Conservation (phyloP, 2,888 invertebrate genomes). For the Sabatieria punctata region DNA sequence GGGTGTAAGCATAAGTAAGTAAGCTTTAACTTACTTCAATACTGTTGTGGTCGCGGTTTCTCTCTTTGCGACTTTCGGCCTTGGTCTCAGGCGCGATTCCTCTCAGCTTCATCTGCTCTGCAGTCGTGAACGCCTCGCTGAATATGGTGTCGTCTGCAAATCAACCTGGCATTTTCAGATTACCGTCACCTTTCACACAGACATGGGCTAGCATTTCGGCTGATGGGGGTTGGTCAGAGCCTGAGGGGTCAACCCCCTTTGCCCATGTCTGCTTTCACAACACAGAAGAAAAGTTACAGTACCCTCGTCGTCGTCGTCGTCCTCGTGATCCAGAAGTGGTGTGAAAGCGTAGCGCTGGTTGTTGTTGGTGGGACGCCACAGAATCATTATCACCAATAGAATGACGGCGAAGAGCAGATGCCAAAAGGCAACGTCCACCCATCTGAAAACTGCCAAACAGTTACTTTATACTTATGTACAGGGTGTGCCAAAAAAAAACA, state of each 20-base stretch:
- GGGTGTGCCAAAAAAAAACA: too few species aligned
- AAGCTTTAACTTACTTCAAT: too few species aligned
- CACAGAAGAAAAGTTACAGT: conserved; percentile 20
- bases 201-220: neutral
- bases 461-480: too few species aligned
- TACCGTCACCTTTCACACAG: neutral
- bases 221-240: neutral
- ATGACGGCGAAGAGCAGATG: conserved; percentile 74
- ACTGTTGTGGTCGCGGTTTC: too few species aligned
- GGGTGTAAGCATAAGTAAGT: too few species aligned
- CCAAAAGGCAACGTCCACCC: conserved; percentile 91
- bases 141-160: conserved; percentile 13
- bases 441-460: conserved; percentile 36
- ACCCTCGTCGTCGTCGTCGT: conserved; percentile 52
- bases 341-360: conserved; percentile 80
- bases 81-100: neutral
- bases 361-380: conserved; percentile 87
- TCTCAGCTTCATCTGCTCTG: conserved; percentile 8
- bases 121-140: conserved; percentile 10
- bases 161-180: too few species aligned
- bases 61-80: conserved; percentile 6
- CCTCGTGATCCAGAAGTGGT: conserved; percentile 65
- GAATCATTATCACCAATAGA: conserved; percentile 72
- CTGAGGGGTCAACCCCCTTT: neutral
- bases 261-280: too few species aligned